Base-by-base conservation (phyloP, 2,888 invertebrate genomes). In the Drosophila longiperda region DNA sequence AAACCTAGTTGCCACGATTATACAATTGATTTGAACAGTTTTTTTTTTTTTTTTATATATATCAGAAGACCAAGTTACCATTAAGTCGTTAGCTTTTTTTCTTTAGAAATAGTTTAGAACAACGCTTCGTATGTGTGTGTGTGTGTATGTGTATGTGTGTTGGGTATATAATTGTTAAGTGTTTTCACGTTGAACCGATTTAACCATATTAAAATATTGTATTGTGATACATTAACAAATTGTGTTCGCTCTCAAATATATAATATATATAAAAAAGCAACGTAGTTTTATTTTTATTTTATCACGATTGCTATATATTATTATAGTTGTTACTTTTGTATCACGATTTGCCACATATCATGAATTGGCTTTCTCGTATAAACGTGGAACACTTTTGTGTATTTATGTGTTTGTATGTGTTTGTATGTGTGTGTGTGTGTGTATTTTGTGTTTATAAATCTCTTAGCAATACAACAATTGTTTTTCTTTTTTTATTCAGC, bases 21-120 rank as follows among this genome's bases (percentile, higher is more conserved):
- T 67, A 76, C 69, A 70, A 38, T 66, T 74, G 64, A 59, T 64
- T 70, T 68, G 53, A 79, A 68, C 60, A 68, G 65, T 34, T 66
- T 36, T 6, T 11, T 34, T 12, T 11, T 34, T 12, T 12, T 12
- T 34, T 12, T 42, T 42, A n/a, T 20, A 2, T 23, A 64, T 79
- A 70, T 73, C 73, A 86, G 83, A 84, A 84, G 83, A 89, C 83
- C 83, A 84, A 89, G 89, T 84, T 89, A 89, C 83, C 84, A 60
- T 80, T 89, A 89, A 84, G 87, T 89, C 84, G 78, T 83, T 85
- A 84, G 89, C 73, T 88, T 82, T 83, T 83, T 79, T 60, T 62
- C 42, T 67, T 75, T 77, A 73, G 83, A 81, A 83, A 86, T 78
- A 82, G 82, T 79, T 79, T 79, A 82, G 83, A 80, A 82, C 70